Evolutionary conservation across 2,888 invertebrate species (phyloP).

Genomic region (Scaptodrosophila latifasciaeformis): DNA sequence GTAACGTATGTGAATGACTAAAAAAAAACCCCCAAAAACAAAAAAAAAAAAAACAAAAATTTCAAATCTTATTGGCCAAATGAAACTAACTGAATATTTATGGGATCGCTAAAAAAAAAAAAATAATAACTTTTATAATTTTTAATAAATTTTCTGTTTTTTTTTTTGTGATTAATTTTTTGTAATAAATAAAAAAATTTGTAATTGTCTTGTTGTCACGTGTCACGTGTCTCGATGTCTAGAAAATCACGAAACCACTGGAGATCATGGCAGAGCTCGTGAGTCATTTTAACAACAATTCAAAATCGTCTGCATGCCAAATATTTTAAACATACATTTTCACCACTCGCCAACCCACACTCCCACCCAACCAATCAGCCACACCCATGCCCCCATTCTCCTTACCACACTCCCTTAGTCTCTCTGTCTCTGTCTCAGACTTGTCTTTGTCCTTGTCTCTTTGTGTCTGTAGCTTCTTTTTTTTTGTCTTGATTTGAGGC

Average conservation of each 20-base stretch:
- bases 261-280: slow-evolving; percentile 58
- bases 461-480: no score
- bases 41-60: slow-evolving; percentile 11
- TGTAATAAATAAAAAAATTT: no score
- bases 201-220: slow-evolving; percentile 33
- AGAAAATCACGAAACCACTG: slow-evolving; percentile 53
- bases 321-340: no score
- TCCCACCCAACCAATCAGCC: no score
- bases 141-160: not conserved
- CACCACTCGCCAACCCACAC: no score
- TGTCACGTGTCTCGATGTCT: slow-evolving; percentile 62
- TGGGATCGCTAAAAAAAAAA: slow-evolving; percentile 25
- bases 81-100: slow-evolving; percentile 51
- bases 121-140: slow-evolving; percentile 20
- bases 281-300: slow-evolving; percentile 41
- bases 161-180: not conserved
- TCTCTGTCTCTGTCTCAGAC: no score
- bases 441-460: no score
- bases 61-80: slow-evolving; percentile 2
- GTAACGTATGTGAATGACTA: slow-evolving; percentile 31
- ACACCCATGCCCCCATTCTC: no score
- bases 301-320: slow-evolving; percentile 17
- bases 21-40: slow-evolving; percentile 1
- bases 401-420: no score
- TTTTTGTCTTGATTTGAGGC: no score